Conservation (phyloP, 2,113 vertebrate genomes). For the Oreochromis spilurus region DNA sequence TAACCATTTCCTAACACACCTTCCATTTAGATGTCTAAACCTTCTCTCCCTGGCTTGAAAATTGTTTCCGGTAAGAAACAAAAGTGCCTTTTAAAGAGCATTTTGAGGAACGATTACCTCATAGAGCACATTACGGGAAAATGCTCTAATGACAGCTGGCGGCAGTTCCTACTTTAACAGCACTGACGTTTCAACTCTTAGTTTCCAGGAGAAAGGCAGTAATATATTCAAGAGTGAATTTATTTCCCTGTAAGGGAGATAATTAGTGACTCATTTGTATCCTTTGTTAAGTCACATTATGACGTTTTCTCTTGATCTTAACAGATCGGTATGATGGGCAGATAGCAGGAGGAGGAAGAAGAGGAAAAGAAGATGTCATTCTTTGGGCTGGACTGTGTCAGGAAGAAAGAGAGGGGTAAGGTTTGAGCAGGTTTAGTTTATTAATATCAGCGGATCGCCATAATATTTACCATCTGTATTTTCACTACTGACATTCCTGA, state of each 20-base stretch:
- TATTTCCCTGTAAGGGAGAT: not conserved
- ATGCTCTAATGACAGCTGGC: not conserved
- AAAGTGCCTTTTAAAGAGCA: not conserved
- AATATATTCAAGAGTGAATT: not conserved
- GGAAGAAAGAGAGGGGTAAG: slow-evolving; percentile 77
- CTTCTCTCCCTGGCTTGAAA: not conserved
- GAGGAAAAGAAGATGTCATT: slow-evolving; percentile 76
- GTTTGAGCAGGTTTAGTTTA: accelerated
- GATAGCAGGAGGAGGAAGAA: slow-evolving; percentile 41
- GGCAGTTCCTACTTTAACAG: not conserved
- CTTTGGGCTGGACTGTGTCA: slow-evolving; percentile 74
- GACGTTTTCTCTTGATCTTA: not conserved
- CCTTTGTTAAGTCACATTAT: not conserved
- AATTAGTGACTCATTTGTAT: not conserved
- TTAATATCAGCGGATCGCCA: not conserved
- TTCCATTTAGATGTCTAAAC: not conserved
- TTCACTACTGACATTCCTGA: not conserved
- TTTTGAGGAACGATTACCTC: slow-evolving; percentile 1
- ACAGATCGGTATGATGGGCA: slow-evolving; percentile 63
- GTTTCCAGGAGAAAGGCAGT: not conserved
- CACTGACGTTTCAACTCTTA: not conserved
- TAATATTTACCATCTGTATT: accelerated
- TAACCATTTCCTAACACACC: not conserved
- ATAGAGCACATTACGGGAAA: slow-evolving; percentile 33
- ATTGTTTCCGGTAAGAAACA: not conserved